These are phyloP conservation scores for Scarus forsteni DNA, from an alignment of 2,797 vertebrate genomes.

Conservation along the genomic window DNA sequence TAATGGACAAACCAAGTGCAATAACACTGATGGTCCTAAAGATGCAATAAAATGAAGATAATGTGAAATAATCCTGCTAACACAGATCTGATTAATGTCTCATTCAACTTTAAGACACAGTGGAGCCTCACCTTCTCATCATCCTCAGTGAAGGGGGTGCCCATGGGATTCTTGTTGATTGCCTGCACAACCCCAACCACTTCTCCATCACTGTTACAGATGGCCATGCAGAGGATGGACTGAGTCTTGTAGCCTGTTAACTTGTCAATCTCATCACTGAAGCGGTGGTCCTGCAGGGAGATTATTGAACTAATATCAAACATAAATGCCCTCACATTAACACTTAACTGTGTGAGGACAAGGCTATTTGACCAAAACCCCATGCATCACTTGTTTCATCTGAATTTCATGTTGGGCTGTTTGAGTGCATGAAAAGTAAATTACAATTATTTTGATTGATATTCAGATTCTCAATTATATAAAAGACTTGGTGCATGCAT, in stretches of 20 bases:
- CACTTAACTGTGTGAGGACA: background rate
- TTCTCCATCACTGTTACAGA: slow-evolving; percentile 86
- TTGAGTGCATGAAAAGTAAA: no score
- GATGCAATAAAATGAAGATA: background rate
- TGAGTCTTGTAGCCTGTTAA: slow-evolving; percentile 88
- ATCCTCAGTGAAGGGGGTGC: slow-evolving; percentile 85
- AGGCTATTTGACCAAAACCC: background rate
- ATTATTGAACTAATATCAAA: slow-evolving; percentile 5
- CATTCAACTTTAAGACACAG: background rate
- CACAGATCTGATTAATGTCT: background rate
- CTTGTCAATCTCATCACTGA: slow-evolving; percentile 90
- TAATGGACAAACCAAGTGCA: slow-evolving; percentile 39
- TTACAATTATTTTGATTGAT: no score
- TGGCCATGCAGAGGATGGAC: slow-evolving; percentile 88
- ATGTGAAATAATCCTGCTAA: background rate
- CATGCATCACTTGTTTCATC: background rate
- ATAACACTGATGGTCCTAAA: slow-evolving; percentile 28
- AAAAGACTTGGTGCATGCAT: no score
- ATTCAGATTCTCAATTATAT: no score
- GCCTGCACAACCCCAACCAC: slow-evolving; percentile 88
- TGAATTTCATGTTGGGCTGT: background rate
- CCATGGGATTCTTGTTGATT: slow-evolving; percentile 87
- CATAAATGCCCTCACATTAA: background rate
- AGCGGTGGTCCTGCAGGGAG: slow-evolving; percentile 84
- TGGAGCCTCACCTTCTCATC: slow-evolving; percentile 84